These are phyloP conservation scores for Dicrostonyx torquatus DNA, from an alignment of 2,797 vertebrate species.

Conservation along the genomic window DNA sequence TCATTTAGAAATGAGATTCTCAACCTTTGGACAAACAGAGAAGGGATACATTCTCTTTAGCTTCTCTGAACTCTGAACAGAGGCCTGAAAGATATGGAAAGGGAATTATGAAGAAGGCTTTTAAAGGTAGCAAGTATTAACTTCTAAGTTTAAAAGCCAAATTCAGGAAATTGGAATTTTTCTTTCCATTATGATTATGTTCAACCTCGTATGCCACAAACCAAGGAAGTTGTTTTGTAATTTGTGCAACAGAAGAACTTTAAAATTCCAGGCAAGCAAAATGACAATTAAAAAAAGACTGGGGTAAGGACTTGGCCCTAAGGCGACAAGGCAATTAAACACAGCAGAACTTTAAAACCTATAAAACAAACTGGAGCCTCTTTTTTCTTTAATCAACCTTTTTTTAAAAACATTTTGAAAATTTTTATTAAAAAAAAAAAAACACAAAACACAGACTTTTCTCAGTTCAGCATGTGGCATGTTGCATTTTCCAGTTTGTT, in stretches of 20 bases:
- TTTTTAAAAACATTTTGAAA: conserved; percentile 72
- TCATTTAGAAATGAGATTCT: conserved; percentile 72
- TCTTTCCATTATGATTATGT: conserved; percentile 38
- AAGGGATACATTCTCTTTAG: conserved; percentile 73
- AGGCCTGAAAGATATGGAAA: conserved; percentile 47
- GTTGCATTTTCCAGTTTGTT: conserved; percentile 86
- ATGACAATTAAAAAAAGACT: conserved; percentile 62
- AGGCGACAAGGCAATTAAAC: conserved; percentile 88
- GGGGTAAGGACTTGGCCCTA: conserved; percentile 84
- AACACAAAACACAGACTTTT: conserved; percentile 77
- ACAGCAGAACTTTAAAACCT: conserved; percentile 88
- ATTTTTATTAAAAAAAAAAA: conserved; percentile 67
- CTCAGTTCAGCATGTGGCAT: conserved; percentile 81
- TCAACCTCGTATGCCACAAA: conserved; percentile 63
- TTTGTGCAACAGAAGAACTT: conserved; percentile 74
- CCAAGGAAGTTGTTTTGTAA: conserved; percentile 57
- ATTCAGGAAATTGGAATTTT: neutral
- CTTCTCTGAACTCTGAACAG: conserved; percentile 72
- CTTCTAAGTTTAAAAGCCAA: conserved; percentile 61
- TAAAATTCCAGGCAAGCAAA: conserved; percentile 81
- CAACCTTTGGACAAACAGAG: conserved; percentile 80
- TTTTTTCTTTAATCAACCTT: conserved; percentile 76
- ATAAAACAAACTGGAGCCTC: conserved; percentile 87
- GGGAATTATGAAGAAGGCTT: conserved; percentile 61
- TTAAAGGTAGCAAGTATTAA: conserved; percentile 41